phyloP scores from a whole-genome alignment of 2,113 vertebrate species.

The Mastomys natalensis region DNA sequence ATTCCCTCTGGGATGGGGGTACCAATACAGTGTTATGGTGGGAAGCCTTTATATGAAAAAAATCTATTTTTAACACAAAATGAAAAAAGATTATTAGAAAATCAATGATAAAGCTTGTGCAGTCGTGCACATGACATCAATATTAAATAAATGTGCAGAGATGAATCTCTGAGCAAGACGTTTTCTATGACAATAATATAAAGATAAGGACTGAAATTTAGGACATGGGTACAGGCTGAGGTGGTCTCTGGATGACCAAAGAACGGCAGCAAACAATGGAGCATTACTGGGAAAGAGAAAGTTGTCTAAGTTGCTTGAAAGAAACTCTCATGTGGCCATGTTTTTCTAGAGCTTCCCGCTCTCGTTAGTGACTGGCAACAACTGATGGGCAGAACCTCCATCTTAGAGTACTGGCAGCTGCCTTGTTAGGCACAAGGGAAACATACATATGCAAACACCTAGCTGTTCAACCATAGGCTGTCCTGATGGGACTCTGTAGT shows the following conservation, averaged over 20 bases:
- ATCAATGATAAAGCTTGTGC: not conserved
- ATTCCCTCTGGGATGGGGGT: not conserved
- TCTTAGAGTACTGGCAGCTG: not conserved
- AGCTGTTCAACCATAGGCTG: not conserved
- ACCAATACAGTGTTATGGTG: not conserved
- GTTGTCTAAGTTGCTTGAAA: not conserved
- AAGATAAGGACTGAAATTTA: not conserved
- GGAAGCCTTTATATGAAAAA: not conserved
- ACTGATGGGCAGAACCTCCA: not conserved
- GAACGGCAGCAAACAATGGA: not conserved
- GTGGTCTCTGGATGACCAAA: not conserved
- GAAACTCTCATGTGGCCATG: not conserved
- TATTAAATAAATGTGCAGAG: not conserved
- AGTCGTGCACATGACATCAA: not conserved
- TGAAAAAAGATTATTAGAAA: not conserved
- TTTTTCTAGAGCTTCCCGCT: not conserved
- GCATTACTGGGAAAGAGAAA: not conserved
- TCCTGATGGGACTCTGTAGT: not conserved
- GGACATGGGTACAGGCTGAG: too few species aligned
- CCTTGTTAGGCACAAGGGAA: not conserved
- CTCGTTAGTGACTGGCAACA: not conserved
- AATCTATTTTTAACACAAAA: not conserved
- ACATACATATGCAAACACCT: not conserved
- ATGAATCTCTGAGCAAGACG: not conserved
- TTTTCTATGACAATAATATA: not conserved